These are phyloP conservation scores for Epiblema foenella DNA, from an alignment of 2,888 invertebrate species.

Conservation along the genomic window DNA sequence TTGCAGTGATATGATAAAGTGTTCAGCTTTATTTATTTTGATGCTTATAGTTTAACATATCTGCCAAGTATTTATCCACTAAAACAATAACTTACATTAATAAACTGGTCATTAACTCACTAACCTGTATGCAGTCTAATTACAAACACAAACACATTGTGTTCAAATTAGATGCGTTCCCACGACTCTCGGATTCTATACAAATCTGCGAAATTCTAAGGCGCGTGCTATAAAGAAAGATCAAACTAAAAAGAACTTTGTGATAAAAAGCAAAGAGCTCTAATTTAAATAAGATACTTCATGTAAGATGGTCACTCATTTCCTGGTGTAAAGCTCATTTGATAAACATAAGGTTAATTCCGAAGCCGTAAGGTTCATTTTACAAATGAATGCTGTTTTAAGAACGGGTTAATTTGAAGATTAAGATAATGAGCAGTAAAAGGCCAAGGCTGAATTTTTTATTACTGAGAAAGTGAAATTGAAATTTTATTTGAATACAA, in stretches of 20 bases:
- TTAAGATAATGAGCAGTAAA: slow-evolving; percentile 5
- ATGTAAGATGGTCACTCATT: background rate
- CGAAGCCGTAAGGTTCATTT: background rate
- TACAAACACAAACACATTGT: slow-evolving; percentile 30
- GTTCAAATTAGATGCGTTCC: slow-evolving; percentile 24
- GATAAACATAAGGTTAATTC: background rate
- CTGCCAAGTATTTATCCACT: background rate
- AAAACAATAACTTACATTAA: slow-evolving; percentile 16
- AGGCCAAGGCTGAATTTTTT: slow-evolving; percentile 40
- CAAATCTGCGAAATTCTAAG: background rate
- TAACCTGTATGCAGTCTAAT: slow-evolving; percentile 16
- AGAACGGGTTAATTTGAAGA: slow-evolving; percentile 10
- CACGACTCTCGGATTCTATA: slow-evolving; percentile 27
- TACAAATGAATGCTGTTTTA: background rate
- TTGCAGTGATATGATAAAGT: no score
- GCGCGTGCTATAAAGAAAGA: background rate
- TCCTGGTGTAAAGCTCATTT: background rate
- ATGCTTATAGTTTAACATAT: no score
- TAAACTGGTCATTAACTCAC: background rate
- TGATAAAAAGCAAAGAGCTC: background rate
- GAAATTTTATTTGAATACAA: slow-evolving; percentile 5
- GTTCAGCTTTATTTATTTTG: no score
- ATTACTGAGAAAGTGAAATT: slow-evolving; percentile 38
- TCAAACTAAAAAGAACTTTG: background rate
- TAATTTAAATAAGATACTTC: background rate